Evolutionary conservation across 2,797 vertebrate species (phyloP).

Genomic region (Onychomys arenicola): DNA sequence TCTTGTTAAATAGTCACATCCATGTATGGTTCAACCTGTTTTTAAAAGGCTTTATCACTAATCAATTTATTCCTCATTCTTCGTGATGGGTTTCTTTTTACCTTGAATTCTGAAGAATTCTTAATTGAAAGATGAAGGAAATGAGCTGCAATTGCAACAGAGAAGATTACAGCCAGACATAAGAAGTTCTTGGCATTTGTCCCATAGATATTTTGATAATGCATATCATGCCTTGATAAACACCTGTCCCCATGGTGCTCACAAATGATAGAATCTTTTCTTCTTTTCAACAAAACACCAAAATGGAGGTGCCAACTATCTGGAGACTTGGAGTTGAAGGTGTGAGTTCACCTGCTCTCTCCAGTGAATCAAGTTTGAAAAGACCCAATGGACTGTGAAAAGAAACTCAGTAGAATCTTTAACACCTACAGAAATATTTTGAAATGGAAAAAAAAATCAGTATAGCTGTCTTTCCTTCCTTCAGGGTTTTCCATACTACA

Average conservation of each 20-base stretch:
- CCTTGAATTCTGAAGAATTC: constrained; percentile 41
- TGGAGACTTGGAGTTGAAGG: constrained; percentile 24
- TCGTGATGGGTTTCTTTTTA: background rate
- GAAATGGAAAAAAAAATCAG: constrained; percentile 54
- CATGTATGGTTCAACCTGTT: background rate
- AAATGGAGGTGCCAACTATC: constrained; percentile 28
- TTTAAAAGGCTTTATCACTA: constrained; percentile 4
- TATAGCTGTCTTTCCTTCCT: constrained; percentile 68
- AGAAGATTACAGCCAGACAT: constrained; percentile 1
- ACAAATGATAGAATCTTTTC: constrained; percentile 53
- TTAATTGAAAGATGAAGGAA: constrained; percentile 59
- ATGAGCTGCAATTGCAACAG: constrained; percentile 9
- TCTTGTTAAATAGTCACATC: constrained; percentile 27
- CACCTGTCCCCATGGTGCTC: background rate
- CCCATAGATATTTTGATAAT: constrained; percentile 55
- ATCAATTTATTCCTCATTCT: constrained; percentile 26
- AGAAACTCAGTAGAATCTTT: constrained; percentile 59
- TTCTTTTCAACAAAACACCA: constrained; percentile 48
- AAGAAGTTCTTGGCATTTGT: constrained; percentile 23
- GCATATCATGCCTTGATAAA: constrained; percentile 5
- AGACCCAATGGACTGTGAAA: background rate
- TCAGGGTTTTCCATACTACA: constrained; percentile 99
- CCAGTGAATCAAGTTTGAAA: constrained; percentile 29
- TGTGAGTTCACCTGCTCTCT: constrained; percentile 46
- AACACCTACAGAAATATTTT: constrained; percentile 62